Conservation (phyloP, 2,113 vertebrate species). For the Ellobius talpinus region DNA sequence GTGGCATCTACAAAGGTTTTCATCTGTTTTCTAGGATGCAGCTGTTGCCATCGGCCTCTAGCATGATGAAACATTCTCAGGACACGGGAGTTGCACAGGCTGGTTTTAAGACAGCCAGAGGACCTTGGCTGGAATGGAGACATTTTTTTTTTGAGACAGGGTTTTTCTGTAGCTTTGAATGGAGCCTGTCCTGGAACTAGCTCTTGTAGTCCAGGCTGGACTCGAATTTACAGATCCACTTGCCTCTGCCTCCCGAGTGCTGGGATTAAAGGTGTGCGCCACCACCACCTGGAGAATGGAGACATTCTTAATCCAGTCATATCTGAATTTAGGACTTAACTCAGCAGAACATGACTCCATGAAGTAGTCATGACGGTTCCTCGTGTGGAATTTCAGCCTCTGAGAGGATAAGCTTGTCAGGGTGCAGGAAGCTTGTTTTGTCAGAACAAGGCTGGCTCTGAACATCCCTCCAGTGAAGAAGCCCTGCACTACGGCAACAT, state of each 20-base stretch:
- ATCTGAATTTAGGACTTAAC: neutral
- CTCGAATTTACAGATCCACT: too few relatives aligned
- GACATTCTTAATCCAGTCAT: neutral
- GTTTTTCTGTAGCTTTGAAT: too few relatives aligned
- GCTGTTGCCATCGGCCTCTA: neutral
- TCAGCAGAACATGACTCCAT: neutral
- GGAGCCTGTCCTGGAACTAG: too few relatives aligned
- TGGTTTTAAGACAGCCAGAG: neutral
- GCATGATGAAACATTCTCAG: neutral
- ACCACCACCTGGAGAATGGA: too few relatives aligned
- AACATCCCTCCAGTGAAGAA: neutral
- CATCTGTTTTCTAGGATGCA: neutral
- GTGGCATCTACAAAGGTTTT: neutral
- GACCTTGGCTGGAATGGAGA: neutral
- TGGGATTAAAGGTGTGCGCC: too few relatives aligned
- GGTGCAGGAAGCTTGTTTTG: neutral
- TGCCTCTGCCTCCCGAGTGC: too few relatives aligned
- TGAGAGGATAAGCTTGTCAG: neutral
- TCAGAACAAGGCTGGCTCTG: neutral
- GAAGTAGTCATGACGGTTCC: neutral
- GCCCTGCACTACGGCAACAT: fast-evolving
- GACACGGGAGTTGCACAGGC: neutral
- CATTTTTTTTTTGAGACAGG: too few relatives aligned
- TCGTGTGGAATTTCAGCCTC: neutral
- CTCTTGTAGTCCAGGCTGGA: too few relatives aligned